Percentiles rank a stretch among this genome's conserved stretches.
Conservation (phyloP, 2,888 invertebrate species). For the Rambutsinella grinnellia region DNA sequence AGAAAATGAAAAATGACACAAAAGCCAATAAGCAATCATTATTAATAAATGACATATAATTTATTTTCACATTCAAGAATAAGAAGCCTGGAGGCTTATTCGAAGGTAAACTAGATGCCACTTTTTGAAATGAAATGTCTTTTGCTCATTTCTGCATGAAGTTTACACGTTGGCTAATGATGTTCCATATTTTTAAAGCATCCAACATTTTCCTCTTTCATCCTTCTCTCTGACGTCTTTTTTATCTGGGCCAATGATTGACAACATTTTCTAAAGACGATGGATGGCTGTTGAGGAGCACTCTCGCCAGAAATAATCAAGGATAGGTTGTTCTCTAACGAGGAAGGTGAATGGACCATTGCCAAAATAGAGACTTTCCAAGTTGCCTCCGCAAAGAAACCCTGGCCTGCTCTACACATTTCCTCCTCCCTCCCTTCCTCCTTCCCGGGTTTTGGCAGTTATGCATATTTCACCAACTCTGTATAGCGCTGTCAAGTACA, state of each 20-base stretch:
- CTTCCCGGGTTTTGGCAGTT: too few species aligned
- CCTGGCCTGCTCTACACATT: too few species aligned
- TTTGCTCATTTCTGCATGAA: background rate
- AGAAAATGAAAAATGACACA: background rate
- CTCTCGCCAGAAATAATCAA: slow-evolving; percentile 40
- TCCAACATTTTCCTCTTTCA: slow-evolving; percentile 14
- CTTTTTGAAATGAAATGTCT: background rate
- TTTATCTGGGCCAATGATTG: slow-evolving; percentile 47
- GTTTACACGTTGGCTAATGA: background rate
- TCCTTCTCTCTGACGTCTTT: background rate
- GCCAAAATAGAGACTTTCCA: slow-evolving; percentile 41
- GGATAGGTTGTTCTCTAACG: slow-evolving; percentile 18
- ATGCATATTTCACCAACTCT: too few species aligned
- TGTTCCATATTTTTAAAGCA: slow-evolving; percentile 5
- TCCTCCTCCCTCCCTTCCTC: too few species aligned
- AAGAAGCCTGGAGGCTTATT: too few species aligned
- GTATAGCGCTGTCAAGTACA: too few species aligned
- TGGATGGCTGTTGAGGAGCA: too few species aligned
- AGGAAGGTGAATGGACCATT: slow-evolving; percentile 48
- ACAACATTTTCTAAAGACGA: slow-evolving; percentile 28
- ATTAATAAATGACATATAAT: background rate
- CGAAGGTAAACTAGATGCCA: too few species aligned
- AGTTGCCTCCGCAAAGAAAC: slow-evolving; percentile 15
- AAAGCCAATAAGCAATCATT: background rate
- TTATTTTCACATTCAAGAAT: too few species aligned